Percentiles rank a stretch among this genome's conserved stretches.
These are phyloP conservation scores for Xanthia icteritia DNA, from an alignment of 2,888 invertebrate species.

Conservation along the genomic window DNA sequence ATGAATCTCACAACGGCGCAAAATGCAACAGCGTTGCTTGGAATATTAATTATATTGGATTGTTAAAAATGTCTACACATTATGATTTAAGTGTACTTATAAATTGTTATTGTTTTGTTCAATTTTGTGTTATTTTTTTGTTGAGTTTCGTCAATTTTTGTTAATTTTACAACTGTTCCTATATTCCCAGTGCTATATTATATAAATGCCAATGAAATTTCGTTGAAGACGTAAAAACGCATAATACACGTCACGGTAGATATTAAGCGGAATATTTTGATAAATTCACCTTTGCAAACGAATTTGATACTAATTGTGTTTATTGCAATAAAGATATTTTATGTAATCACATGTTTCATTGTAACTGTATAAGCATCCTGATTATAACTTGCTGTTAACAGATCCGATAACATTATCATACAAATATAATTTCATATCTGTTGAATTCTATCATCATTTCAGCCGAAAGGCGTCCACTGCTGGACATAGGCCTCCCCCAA, in stretches of 20 bases:
- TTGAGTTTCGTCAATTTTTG: neutral
- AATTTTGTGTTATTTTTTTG: conserved; percentile 2
- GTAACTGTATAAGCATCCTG: neutral
- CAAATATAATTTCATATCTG: too few species aligned
- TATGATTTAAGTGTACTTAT: conserved; percentile 20
- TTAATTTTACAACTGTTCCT: conserved; percentile 6
- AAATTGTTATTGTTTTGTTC: conserved; percentile 20
- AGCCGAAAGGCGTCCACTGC: too few species aligned
- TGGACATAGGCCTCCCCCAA: too few species aligned
- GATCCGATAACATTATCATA: too few species aligned
- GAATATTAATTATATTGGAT: conserved; percentile 29
- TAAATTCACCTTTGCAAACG: conserved; percentile 45
- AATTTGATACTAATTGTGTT: conserved; percentile 59
- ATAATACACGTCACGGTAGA: conserved; percentile 35
- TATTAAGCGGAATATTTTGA: conserved; percentile 60
- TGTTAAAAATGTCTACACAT: conserved; percentile 4
- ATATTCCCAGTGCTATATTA: neutral
- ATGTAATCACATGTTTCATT: conserved; percentile 24
- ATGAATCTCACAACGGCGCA: neutral
- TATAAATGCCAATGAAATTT: conserved; percentile 24
- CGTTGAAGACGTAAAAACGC: conserved; percentile 13
- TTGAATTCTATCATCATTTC: too few species aligned
- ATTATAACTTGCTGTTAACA: neutral
- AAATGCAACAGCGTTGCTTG: neutral
- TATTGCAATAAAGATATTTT: conserved; percentile 64